A percentile compares a stretch with the other conserved stretches of the same genome.
phyloP scores from a whole-genome alignment of 2,888 invertebrate species.

The Poecilus cupreus region DNA sequence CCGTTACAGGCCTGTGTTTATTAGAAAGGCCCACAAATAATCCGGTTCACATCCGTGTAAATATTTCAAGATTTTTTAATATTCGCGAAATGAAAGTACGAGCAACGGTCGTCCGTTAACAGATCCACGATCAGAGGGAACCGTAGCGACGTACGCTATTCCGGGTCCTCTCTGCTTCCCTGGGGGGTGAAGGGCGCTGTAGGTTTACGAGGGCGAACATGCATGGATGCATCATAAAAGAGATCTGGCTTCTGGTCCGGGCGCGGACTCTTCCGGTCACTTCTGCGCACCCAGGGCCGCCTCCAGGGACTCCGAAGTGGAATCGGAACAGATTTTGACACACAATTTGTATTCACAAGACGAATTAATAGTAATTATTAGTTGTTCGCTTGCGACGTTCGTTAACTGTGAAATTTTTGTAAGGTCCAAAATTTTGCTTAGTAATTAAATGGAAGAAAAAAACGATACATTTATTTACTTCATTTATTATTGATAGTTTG shows the following conservation, averaged over 20 bases:
- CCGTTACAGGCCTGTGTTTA: neutral
- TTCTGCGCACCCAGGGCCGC: slow-evolving; percentile 4
- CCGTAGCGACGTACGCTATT: neutral
- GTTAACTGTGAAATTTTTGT: too few species aligned
- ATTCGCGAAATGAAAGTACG: slow-evolving; percentile 45
- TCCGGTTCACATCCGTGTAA: slow-evolving; percentile 19
- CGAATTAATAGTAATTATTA: too few species aligned
- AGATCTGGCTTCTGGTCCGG: slow-evolving; percentile 31
- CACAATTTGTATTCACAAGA: too few species aligned
- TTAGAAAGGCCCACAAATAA: slow-evolving; percentile 32
- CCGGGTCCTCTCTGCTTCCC: neutral
- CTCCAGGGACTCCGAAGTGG: neutral
- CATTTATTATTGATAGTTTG: too few species aligned
- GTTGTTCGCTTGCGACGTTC: too few species aligned
- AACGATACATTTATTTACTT: too few species aligned
- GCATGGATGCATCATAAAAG: slow-evolving; percentile 50
- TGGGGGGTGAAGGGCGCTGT: neutral
- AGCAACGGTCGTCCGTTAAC: slow-evolving; percentile 24
- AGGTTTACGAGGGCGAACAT: neutral
- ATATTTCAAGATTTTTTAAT: slow-evolving; percentile 53
- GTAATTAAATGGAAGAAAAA: too few species aligned
- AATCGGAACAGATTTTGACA: too few species aligned
- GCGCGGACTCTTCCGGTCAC: slow-evolving; percentile 4
- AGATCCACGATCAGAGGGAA: slow-evolving; percentile 31
- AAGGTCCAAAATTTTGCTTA: too few species aligned